These are phyloP conservation scores for Acestrorhynchus altus DNA, from an alignment of 2,797 vertebrate species.

Conservation along the genomic window DNA sequence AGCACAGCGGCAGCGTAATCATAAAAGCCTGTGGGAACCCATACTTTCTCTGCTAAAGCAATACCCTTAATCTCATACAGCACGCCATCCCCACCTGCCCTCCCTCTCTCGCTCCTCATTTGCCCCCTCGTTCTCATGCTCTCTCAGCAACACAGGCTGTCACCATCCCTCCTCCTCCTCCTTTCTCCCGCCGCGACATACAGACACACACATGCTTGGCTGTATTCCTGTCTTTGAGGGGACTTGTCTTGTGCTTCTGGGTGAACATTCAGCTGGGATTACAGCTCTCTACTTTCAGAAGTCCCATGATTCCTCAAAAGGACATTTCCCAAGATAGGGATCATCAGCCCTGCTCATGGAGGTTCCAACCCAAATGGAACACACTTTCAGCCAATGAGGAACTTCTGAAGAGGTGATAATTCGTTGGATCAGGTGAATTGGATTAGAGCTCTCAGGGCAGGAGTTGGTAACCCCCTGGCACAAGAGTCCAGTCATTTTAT, in stretches of 20 bases:
- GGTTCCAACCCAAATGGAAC: no score
- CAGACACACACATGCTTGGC: not conserved
- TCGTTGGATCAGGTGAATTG: no score
- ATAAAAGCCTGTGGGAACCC: slow-evolving; percentile 50
- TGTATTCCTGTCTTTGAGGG: not conserved
- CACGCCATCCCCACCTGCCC: not conserved
- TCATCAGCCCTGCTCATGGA: no score
- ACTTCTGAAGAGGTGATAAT: no score
- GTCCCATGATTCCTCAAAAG: no score
- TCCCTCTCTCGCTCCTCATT: not conserved
- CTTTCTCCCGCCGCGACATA: not conserved
- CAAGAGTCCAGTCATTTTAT: no score
- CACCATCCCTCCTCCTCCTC: slow-evolving; percentile 17
- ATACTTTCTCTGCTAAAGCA: slow-evolving; percentile 51
- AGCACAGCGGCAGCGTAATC: slow-evolving; percentile 43
- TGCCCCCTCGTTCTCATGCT: not conserved
- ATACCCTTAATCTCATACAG: slow-evolving; percentile 56
- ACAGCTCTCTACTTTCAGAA: no score
- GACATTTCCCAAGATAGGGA: no score
- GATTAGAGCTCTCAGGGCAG: no score
- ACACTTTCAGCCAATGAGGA: no score
- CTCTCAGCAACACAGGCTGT: slow-evolving; percentile 45
- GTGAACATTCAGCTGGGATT: no score
- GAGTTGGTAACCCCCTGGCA: no score
- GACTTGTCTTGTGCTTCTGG: not conserved